These are phyloP conservation scores for Pelecanus crispus DNA, from an alignment of 2,113 vertebrate species.

Conservation along the genomic window DNA sequence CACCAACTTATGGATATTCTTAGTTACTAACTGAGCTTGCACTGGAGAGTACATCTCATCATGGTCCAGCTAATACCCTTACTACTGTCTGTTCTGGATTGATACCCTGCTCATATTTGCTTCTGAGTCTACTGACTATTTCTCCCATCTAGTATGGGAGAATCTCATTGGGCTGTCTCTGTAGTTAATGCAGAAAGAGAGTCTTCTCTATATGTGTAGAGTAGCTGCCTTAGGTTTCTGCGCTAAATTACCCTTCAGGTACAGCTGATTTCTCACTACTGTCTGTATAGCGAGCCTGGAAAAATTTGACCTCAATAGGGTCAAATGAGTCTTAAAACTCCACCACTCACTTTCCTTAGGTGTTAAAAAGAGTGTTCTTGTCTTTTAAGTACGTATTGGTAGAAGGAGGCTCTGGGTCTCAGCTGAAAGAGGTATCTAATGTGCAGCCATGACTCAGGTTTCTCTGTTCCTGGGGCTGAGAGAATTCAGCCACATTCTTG, in stretches of 20 bases:
- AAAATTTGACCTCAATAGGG: not conserved
- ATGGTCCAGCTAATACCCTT: not conserved
- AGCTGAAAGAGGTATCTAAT: not conserved
- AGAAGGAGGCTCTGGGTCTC: not conserved
- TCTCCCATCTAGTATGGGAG: not conserved
- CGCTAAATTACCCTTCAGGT: not conserved
- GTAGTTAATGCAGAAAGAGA: not conserved
- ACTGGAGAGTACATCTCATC: not conserved
- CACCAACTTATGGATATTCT: rapidly evolving
- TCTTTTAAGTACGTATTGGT: not conserved
- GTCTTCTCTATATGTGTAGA: not conserved
- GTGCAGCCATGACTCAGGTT: not conserved
- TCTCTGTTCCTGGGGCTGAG: not conserved
- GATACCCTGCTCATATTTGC: not conserved
- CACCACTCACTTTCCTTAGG: not conserved
- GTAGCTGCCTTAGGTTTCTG: not conserved
- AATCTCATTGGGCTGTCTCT: not conserved
- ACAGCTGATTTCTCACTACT: not conserved
- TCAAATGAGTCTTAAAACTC: not conserved
- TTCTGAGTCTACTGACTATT: not conserved
- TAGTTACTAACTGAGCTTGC: not conserved
- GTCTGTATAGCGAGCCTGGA: not conserved
- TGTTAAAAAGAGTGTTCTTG: not conserved
- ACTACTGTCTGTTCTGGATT: not conserved
- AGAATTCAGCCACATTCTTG: not conserved